phyloP scores from a whole-genome alignment of 2,113 vertebrate genomes.

The Phainopepla nitens region DNA sequence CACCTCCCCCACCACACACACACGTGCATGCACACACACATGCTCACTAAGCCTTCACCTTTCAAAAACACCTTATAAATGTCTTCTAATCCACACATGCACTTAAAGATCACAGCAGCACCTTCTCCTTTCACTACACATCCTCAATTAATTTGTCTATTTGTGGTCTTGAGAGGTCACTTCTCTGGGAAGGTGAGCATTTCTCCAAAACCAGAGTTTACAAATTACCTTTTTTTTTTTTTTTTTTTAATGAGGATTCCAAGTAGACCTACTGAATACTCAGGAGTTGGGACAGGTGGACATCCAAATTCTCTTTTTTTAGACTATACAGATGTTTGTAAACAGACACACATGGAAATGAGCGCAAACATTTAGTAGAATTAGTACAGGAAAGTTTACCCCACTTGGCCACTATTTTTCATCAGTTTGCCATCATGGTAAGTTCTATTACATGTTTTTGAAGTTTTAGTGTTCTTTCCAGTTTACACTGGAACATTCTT shows the following conservation, averaged over 20 bases:
- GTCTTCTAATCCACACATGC: not conserved
- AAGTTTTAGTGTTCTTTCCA: not conserved
- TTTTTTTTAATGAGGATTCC: not conserved
- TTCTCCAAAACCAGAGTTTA: not conserved
- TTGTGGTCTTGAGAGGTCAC: not conserved
- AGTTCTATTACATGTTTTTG: not conserved
- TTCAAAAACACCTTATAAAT: not conserved
- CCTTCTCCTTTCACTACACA: not conserved
- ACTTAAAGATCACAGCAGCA: not conserved
- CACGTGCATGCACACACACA: fast-evolving
- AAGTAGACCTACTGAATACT: fast-evolving
- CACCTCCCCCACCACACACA: not conserved
- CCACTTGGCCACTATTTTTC: not conserved
- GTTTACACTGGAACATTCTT: not conserved
- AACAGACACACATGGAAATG: not conserved
- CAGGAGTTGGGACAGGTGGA: not conserved
- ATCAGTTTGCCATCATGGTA: not conserved
- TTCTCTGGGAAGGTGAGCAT: not conserved
- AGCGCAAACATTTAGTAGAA: not conserved
- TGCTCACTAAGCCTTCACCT: not conserved
- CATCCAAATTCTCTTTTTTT: not conserved
- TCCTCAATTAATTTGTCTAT: not conserved
- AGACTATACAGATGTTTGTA: not conserved
- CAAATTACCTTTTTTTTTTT: too few relatives aligned
- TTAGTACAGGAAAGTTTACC: fast-evolving